These are phyloP conservation scores for Ostrea edulis DNA, from an alignment of 1,140 invertebrate species.

Conservation along the genomic window DNA sequence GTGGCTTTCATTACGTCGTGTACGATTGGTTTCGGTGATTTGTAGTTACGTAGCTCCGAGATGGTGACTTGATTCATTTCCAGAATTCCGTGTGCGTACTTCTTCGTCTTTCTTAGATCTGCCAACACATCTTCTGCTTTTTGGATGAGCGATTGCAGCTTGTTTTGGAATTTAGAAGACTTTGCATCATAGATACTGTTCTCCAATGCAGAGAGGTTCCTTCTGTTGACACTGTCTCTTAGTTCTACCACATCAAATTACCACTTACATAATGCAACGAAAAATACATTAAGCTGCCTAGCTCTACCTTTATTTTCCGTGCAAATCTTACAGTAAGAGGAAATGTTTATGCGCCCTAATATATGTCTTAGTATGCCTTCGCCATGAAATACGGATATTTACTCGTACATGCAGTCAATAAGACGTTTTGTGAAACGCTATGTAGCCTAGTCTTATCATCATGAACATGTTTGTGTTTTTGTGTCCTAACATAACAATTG, in stretches of 20 bases:
- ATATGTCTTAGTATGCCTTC: too few relatives aligned
- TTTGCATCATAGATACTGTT: constrained; percentile 41
- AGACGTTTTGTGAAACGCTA: too few relatives aligned
- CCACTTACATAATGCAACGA: too few relatives aligned
- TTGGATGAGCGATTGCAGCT: constrained; percentile 8
- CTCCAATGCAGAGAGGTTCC: constrained; percentile 44
- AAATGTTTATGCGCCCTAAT: too few relatives aligned
- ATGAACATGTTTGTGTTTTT: too few relatives aligned
- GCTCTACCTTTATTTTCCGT: not conserved
- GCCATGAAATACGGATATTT: too few relatives aligned
- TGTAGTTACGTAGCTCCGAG: constrained; percentile 64
- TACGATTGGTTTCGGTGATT: constrained; percentile 55
- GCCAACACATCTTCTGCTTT: constrained; percentile 55
- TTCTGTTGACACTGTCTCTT: constrained; percentile 35
- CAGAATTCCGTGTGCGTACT: constrained; percentile 57
- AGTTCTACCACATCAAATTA: constrained; percentile 30
- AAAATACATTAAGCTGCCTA: not conserved
- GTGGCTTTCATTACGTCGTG: constrained; percentile 66
- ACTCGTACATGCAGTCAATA: too few relatives aligned
- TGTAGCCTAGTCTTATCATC: too few relatives aligned
- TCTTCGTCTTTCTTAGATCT: constrained; percentile 54
- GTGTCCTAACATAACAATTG: too few relatives aligned
- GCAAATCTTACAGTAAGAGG: not conserved
- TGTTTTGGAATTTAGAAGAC: constrained; percentile 4
- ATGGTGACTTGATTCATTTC: constrained; percentile 57